Base-by-base conservation (phyloP, 1,140 invertebrate genomes). In the Euwallacea fornicatus region DNA sequence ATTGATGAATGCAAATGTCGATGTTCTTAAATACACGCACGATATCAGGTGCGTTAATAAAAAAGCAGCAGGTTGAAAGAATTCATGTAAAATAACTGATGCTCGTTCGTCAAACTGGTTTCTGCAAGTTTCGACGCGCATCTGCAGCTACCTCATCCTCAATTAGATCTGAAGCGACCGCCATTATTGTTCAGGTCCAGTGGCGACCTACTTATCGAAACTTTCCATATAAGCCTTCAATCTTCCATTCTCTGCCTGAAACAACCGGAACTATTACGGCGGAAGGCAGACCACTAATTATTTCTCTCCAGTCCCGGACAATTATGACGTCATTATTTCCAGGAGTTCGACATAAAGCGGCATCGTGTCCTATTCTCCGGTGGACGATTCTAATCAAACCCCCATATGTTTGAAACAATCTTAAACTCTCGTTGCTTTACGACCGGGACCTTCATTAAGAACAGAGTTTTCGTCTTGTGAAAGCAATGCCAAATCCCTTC, bases 301-400 rank as follows among this genome's bases (percentile, higher is more conserved):
- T 68, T 68, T 68, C 66, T 41, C 42, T 16, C 42, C 44, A 41
- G 43, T 46, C 42, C 41, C 43, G 44, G 46, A 46, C 56, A 42
- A 68, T 60, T 60, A 61, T 46, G 56, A 59, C 44, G 43, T 47
- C 56, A 53, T 60, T 68, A 60, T 53, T 60, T 61, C 43, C 66
- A 60, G 66, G 13, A 60, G 56, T 61, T 41, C 15, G 56, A 60
- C 56, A 53, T 61, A 60, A 68, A 68, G 7, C 55, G 21, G 41
- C 43, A 44, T 9, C 21, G 43, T 59, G 54, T 58, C 65, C 65
- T 58, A 59, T 58, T 59, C 42, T 67, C 64, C 53, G n/a, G 54
- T 67, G 42, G 65, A 68, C 66, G 41, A 68, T 61, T 68, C 44
- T 54, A 68, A 68, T 68, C 56, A 68, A 67, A 67, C 65, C 21